A percentile compares a stretch with the other conserved stretches of the same genome.
Evolutionary conservation across 2,888 invertebrate genomes (phyloP).

Genomic region (Leptopilina syphax): DNA sequence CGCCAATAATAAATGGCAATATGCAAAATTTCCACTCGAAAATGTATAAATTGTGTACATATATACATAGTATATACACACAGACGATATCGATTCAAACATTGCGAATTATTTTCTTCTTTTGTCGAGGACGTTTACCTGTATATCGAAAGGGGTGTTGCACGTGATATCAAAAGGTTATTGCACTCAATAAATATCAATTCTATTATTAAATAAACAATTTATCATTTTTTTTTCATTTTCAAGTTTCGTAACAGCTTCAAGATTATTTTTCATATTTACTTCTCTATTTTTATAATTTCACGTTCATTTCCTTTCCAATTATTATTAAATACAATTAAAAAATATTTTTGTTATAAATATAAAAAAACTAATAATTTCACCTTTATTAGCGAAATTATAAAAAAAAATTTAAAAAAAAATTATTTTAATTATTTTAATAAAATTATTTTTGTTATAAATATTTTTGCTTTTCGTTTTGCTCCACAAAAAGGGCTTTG

Average conservation of each 20-base stretch:
- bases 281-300: neutral
- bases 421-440: too few relatives aligned
- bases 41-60: too few relatives aligned
- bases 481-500: too few relatives aligned
- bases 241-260: too few relatives aligned
- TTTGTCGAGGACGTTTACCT: constrained; percentile 61
- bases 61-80: neutral
- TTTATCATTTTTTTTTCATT: neutral
- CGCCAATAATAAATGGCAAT: too few relatives aligned
- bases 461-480: too few relatives aligned
- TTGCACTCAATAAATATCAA: constrained; percentile 18
- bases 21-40: too few relatives aligned
- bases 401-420: too few relatives aligned
- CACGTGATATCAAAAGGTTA: constrained; percentile 29
- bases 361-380: too few relatives aligned
- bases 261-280: neutral
- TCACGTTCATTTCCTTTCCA: neutral
- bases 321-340: neutral
- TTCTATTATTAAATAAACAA: constrained; percentile 16
- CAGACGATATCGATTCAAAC: constrained; percentile 59
- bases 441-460: too few relatives aligned
- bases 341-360: too few relatives aligned
- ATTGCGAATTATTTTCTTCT: constrained; percentile 63
- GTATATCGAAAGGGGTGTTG: constrained; percentile 9
- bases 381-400: too few relatives aligned